Evolutionary conservation across 2,797 vertebrate species (phyloP).

Genomic region (Melanotaenia parkinsoni): DNA sequence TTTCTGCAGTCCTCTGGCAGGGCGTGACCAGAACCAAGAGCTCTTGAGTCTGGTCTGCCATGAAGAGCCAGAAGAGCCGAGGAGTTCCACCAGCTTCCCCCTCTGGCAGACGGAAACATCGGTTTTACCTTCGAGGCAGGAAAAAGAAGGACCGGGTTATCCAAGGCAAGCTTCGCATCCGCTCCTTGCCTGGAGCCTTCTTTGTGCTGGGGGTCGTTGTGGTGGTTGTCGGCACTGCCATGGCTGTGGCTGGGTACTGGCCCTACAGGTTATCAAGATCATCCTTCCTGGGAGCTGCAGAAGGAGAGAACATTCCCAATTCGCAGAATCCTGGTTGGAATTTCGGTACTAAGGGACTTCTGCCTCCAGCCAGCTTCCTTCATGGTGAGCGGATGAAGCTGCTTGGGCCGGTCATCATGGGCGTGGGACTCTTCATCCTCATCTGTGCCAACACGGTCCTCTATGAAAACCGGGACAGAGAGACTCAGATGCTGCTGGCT

Average conservation of each 20-base stretch:
- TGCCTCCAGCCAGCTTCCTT: constrained; percentile 69
- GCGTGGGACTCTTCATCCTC: constrained; percentile 96
- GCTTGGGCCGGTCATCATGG: constrained; percentile 95
- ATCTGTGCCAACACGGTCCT: constrained; percentile 97
- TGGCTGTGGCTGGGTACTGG: constrained; percentile 97
- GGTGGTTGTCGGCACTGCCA: constrained; percentile 90
- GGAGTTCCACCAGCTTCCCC: constrained; percentile 36
- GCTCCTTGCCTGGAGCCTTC: constrained; percentile 91
- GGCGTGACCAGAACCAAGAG: constrained; percentile 39
- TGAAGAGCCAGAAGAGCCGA: constrained; percentile 74
- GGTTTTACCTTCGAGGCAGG: constrained; percentile 70
- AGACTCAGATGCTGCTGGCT: constrained; percentile 89
- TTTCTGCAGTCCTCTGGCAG: constrained; percentile 53
- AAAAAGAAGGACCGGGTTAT: constrained; percentile 78
- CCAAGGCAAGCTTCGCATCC: constrained; percentile 90
- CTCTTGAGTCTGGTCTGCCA: constrained; percentile 52
- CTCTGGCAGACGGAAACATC: constrained; percentile 57
- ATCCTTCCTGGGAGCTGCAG: constrained; percentile 34
- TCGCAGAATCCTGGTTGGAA: constrained; percentile 66
- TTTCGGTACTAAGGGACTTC: constrained; percentile 65
- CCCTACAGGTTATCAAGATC: constrained; percentile 81
- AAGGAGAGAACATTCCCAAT: constrained; percentile 15
- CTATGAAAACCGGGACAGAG: constrained; percentile 94
- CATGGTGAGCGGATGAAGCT: constrained; percentile 92
- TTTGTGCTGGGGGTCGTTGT: constrained; percentile 89